Base-by-base conservation (phyloP, 2,797 vertebrate genomes). In the Nothura maculosa region DNA sequence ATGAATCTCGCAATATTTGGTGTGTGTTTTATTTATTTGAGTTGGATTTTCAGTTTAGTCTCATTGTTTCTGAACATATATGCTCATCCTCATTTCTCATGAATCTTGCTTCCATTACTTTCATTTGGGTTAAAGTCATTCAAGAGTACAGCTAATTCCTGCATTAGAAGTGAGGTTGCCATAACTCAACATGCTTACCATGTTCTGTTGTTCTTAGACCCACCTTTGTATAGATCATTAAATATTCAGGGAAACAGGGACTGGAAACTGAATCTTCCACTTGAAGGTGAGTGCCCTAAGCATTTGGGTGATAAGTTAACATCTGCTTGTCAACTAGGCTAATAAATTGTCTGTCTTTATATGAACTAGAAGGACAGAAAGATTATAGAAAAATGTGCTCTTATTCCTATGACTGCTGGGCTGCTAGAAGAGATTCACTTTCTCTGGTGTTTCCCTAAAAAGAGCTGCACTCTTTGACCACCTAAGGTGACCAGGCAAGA, bases 241-340 rank as follows among this genome's bases (percentile, higher is more conserved):
- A 93, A 73, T 88, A 85, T 64, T 90, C 34, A 93, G 66, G 54
- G 34, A 78, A 94, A 45, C 42, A 74, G 81, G 57, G 34, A 34
- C 28, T 92, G 92, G 70, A 75, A 88, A 79, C 25, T 54, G 32
- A 79, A 64, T 94, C 63, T 90, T 92, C 66, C 32, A 54, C 43
- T n/a, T 28, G 28, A 91, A 91, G 81, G 72, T 92, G 93, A 93
- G 89, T 92, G 64, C 20, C 24, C 3, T 58, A 88, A 86, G 63
- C 32, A 42, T 64, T 19, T 45, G 5, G 85, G 28, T 84, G 18
- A 43, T 66, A 74, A 67, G 15, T 12, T 67, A 70, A 45, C 24
- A 68, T 3, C 3, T 7, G 66, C 47, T 27, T 82, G 17, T 83
- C 42, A 34, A n/a, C 6, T 72, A 78, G 68, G 17, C 20, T 67